A percentile compares a stretch with the other conserved stretches of the same genome.
Conservation (phyloP, 2,888 invertebrate species). For the Drosophila lutescens region DNA sequence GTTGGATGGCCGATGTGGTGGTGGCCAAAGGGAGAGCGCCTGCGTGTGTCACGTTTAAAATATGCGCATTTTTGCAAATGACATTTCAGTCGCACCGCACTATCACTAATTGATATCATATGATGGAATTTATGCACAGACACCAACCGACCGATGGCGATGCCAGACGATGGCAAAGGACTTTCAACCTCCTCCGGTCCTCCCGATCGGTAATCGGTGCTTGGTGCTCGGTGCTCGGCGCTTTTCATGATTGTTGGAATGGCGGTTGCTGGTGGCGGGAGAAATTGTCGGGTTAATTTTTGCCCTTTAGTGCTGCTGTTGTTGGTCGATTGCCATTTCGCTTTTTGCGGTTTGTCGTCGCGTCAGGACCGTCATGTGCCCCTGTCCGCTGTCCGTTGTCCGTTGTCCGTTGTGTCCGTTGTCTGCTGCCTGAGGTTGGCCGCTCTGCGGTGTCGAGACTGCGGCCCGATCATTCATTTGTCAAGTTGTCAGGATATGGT, state of each 20-base stretch:
- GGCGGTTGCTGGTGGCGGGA: conserved; percentile 29
- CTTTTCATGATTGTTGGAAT: conserved; percentile 57
- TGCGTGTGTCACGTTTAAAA: conserved; percentile 72
- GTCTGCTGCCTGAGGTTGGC: conserved; percentile 55
- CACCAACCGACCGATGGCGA: conserved; percentile 34
- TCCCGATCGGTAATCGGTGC: conserved; percentile 65
- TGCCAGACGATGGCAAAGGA: conserved; percentile 3
- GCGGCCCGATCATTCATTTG: conserved; percentile 71
- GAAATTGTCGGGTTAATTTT: conserved; percentile 38
- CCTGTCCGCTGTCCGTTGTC: conserved; percentile 17
- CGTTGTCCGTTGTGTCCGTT: conserved; percentile 10
- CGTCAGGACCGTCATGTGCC: conserved; percentile 52
- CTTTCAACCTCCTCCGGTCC: background rate
- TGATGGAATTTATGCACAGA: conserved; percentile 77
- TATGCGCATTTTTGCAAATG: conserved; percentile 79
- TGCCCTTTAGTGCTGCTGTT: conserved; percentile 35
- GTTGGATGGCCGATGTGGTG: background rate
- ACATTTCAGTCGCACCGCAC: conserved; percentile 79
- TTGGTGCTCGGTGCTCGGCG: conserved; percentile 44
- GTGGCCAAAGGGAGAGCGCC: conserved; percentile 7
- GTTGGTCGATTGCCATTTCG: conserved; percentile 43
- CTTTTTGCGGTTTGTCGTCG: conserved; percentile 73
- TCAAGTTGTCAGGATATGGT: conserved; percentile 65
- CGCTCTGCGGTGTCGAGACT: conserved; percentile 56
- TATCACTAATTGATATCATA: conserved; percentile 80